Evolutionary conservation across 2,888 invertebrate species (phyloP).

Genomic region (Spicauda simplicius): DNA sequence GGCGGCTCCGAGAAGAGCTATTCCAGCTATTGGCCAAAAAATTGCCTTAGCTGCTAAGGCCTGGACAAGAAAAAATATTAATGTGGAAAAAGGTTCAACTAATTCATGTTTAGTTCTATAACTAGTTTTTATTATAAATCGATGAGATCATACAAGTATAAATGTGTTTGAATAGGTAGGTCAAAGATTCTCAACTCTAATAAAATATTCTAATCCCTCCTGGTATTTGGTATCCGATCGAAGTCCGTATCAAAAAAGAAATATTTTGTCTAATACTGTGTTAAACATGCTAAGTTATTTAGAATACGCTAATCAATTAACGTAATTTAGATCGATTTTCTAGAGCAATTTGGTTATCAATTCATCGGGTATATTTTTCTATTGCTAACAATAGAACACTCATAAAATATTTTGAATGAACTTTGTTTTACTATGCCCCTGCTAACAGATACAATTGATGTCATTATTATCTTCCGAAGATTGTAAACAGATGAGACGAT

Average conservation of each 20-base stretch:
- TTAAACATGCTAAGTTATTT: no score
- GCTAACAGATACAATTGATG: background rate
- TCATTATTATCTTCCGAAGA: conserved; percentile 14
- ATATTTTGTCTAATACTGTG: no score
- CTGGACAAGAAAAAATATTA: conserved; percentile 60
- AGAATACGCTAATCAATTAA: no score
- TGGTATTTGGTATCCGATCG: no score
- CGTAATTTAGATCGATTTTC: no score
- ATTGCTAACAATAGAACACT: background rate
- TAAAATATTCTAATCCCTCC: no score
- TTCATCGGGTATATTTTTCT: background rate
- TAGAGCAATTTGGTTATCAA: no score
- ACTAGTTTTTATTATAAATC: background rate
- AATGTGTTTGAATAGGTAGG: background rate
- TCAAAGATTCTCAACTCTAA: background rate
- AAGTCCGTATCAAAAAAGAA: no score
- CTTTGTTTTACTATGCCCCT: background rate
- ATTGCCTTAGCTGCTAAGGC: conserved; percentile 86
- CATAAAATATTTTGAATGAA: background rate
- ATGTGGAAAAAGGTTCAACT: background rate
- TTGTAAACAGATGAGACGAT: conserved; percentile 6
- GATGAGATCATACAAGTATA: background rate
- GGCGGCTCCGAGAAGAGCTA: conserved; percentile 92
- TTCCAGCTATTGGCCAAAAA: conserved; percentile 90
- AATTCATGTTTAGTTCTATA: background rate